phyloP scores from a whole-genome alignment of 37 sponge, comb jelly and placozoan species.

The Cliona cf. orientalis region DNA sequence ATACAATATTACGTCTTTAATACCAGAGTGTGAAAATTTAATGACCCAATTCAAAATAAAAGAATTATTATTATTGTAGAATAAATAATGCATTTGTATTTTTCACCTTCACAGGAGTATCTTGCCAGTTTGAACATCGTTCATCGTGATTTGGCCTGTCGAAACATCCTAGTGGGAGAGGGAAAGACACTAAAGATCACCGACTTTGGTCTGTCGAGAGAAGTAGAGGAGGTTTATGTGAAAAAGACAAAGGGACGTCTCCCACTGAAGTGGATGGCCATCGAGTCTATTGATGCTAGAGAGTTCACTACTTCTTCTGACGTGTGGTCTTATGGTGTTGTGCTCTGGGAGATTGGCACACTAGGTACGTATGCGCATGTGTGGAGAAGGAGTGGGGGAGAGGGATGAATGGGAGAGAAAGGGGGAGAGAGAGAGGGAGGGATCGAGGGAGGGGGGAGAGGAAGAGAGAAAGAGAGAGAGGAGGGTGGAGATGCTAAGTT shows the following conservation, averaged over 20 bases:
- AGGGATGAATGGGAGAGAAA: too few relatives aligned
- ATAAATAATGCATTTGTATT: background rate
- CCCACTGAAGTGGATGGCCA: constrained; percentile 77
- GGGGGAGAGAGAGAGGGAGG: too few relatives aligned
- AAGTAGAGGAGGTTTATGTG: constrained; percentile 63
- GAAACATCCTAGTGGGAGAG: constrained; percentile 77
- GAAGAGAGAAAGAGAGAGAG: too few relatives aligned
- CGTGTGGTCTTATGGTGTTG: constrained; percentile 80
- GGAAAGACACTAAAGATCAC: constrained; percentile 71
- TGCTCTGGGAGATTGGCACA: constrained; percentile 79
- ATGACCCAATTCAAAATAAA: background rate
- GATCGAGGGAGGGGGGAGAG: too few relatives aligned
- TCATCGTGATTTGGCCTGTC: constrained; percentile 82
- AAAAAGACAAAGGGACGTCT: constrained; percentile 59
- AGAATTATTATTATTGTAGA: background rate
- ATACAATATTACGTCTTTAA: too few relatives aligned
- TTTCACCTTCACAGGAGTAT: constrained; percentile 43
- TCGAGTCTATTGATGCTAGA: constrained; percentile 68
- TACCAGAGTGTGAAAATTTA: too few relatives aligned
- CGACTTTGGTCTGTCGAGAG: constrained; percentile 77
- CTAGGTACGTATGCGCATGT: constrained; percentile 69
- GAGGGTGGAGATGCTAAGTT: too few relatives aligned
- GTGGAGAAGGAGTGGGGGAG: too few relatives aligned
- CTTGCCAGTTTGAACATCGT: constrained; percentile 64
- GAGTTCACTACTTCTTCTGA: constrained; percentile 69